phyloP scores from a whole-genome alignment of 2,888 invertebrate genomes.

The Gerris lacustris region DNA sequence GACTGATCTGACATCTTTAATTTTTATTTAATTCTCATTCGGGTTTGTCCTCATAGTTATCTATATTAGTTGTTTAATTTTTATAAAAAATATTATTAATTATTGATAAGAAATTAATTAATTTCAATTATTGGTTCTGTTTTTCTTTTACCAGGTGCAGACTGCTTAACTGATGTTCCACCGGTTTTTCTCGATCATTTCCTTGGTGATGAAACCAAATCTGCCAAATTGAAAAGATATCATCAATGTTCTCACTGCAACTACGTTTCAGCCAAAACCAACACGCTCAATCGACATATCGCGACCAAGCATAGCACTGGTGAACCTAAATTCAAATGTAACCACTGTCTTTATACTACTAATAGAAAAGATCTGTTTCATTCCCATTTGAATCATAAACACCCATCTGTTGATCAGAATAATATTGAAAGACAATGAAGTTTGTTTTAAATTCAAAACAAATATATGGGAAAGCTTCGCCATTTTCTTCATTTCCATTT shows the following conservation, averaged over 20 bases:
- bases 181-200: not conserved
- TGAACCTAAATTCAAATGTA: not conserved
- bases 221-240: not conserved
- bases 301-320: not conserved
- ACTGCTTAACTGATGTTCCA: not conserved
- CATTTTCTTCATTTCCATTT: too few species aligned
- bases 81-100: too few species aligned
- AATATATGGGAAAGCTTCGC: too few species aligned
- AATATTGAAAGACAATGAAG: too few species aligned
- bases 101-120: too few species aligned
- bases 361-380: slow-evolving; percentile 34
- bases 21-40: too few species aligned
- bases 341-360: not conserved
- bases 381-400: slow-evolving; percentile 33
- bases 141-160: too few species aligned
- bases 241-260: not conserved
- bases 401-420: not conserved
- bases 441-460: too few species aligned
- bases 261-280: not conserved
- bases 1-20: too few species aligned
- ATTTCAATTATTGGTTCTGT: too few species aligned
- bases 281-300: not conserved
- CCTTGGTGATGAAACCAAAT: not conserved
- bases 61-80: too few species aligned
- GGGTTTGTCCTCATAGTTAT: too few species aligned